Evolutionary conservation across 2,797 vertebrate species (phyloP), one percentile per base, ranked within the genome.

Genomic region (Sorex maritimensis): DNA sequence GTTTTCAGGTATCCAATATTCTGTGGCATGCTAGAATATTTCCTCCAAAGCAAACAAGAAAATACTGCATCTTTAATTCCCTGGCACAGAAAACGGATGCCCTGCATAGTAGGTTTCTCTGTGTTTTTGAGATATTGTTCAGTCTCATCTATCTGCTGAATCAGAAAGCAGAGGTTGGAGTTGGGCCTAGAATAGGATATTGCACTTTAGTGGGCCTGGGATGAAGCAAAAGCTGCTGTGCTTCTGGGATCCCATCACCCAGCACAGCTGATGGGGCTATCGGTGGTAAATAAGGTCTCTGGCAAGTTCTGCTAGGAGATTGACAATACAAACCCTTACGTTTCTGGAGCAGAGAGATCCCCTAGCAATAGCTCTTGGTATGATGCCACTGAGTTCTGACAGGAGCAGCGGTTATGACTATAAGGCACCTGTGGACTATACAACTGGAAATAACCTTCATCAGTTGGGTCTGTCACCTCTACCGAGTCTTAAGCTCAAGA

Each of bases 1-100:
- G 79, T 84, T 91, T 63, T 61, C 14, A 52, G 71, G 55, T 67
- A 6, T 44, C 84, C 41, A 68, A 0, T 69, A 61, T 12, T 75
- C 73, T 91, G 23, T n/a, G 68, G 23, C 77, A 46, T 80, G n/a
- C 49, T 84, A 82, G 58, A 75, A 69, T 80, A 87, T 61, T 21
- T 17, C 17, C 6, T 61, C 58, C 58, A 21, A 61, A 82, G 38
- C 38, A 73, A 92, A 67, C 38, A 5, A 75, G 41, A 86, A 73
- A 73, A 11, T 68, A 44, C 46, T 28, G 28, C 67, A 23, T 13
- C 69, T 79, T 14, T 0, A 61, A 65, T 10, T 52, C 44, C 30
- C 28, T 41, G 30, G 30, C 63, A 71, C 52, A 58, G n/a, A 83
- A 79, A 46, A 30, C 9, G 28, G 44, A 23, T 58, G 83, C 12